Percentiles rank a stretch among this genome's conserved stretches.
These are phyloP conservation scores for Drosophila setosimentum DNA, from an alignment of 2,888 invertebrate species.

Conservation along the genomic window DNA sequence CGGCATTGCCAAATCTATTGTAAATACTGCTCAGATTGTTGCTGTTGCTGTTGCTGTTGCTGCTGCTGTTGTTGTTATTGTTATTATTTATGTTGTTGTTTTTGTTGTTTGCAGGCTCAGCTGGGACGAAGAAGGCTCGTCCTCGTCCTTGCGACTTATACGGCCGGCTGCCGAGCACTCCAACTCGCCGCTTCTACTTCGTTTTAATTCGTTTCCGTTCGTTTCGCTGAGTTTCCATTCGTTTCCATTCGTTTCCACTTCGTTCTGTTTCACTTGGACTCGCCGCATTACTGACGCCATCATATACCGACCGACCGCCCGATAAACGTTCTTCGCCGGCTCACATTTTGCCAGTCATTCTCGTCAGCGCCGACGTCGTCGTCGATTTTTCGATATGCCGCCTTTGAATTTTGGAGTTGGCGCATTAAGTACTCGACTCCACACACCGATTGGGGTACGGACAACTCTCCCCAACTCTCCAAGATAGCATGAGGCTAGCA, in stretches of 20 bases:
- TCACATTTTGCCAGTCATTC: constrained; percentile 62
- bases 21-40: constrained; percentile 28
- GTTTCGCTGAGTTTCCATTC: constrained; percentile 32
- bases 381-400: constrained; percentile 55
- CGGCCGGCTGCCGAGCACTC: constrained; percentile 49
- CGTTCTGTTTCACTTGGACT: constrained; percentile 23
- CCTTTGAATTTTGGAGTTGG: constrained; percentile 51
- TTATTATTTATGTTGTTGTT: background rate
- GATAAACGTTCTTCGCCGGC: constrained; percentile 46
- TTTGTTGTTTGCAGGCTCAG: constrained; percentile 43
- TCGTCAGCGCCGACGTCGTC: constrained; percentile 39
- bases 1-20: constrained; percentile 45
- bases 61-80: constrained; percentile 13
- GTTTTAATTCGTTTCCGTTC: constrained; percentile 28
- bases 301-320: constrained; percentile 41
- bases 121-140: constrained; percentile 58
- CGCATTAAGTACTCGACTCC: constrained; percentile 51
- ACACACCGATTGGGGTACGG: constrained; percentile 11
- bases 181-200: constrained; percentile 41
- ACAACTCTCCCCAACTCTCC: background rate
- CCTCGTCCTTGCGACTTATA: constrained; percentile 47
- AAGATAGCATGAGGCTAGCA: background rate
- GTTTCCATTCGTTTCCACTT: constrained; percentile 30
- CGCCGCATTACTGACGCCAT: constrained; percentile 57
- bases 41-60: constrained; percentile 15